Percentiles rank a stretch among this genome's conserved stretches.
Evolutionary conservation across 1,140 invertebrate genomes (phyloP).

Genomic region (Anastrepha obliqua): DNA sequence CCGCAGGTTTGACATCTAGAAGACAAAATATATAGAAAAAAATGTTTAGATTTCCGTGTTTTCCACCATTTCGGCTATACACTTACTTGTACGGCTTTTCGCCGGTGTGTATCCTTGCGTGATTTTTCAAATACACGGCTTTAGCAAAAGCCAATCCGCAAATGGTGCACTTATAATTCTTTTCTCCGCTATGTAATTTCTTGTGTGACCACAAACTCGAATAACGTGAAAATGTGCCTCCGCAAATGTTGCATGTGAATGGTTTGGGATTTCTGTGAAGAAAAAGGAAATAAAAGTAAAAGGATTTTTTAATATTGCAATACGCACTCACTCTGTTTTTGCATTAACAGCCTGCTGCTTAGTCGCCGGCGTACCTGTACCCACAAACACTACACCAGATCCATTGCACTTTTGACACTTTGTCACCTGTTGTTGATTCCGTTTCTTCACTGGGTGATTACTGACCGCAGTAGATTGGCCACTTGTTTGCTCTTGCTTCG

Average conservation of each 20-base stretch:
- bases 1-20: conserved; percentile 86
- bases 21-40: background rate
- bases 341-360: conserved; percentile 64
- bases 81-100: conserved; percentile 88
- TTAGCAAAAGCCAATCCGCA: conserved; percentile 95
- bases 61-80: background rate
- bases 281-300: conserved; percentile 54
- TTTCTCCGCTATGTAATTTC: conserved; percentile 89
- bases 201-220: conserved; percentile 91
- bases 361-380: conserved; percentile 73
- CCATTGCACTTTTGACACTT: conserved; percentile 92
- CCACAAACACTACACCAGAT: conserved; percentile 88
- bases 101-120: conserved; percentile 87
- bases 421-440: conserved; percentile 86
- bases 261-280: conserved; percentile 78
- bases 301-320: conserved; percentile 50
- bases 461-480: conserved; percentile 67
- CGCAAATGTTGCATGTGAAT: conserved; percentile 91
- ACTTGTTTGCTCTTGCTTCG: conserved; percentile 62
- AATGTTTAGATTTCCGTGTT: background rate
- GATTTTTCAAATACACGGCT: conserved; percentile 93
- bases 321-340: conserved; percentile 69
- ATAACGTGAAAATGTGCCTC: conserved; percentile 87
- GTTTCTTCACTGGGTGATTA: conserved; percentile 88
- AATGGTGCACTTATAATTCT: conserved; percentile 93